Base-by-base conservation (phyloP, 2,888 invertebrate genomes). In the Melipona bicolor region DNA sequence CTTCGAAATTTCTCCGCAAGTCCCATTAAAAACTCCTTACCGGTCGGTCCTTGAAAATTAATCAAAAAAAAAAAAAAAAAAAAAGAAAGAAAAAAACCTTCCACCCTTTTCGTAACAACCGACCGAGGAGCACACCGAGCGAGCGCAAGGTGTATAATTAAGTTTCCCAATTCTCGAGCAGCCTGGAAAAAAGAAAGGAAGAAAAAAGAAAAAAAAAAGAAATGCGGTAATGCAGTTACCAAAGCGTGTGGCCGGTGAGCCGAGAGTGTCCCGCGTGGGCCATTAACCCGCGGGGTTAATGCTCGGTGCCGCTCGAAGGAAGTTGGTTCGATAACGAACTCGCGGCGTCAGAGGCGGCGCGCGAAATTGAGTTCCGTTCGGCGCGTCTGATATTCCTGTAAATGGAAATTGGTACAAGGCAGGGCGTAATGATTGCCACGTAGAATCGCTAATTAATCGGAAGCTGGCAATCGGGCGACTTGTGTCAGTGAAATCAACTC, bases 361-460 rank as follows among this genome's bases (percentile, higher is more conserved):
- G 69, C 69, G 81, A 78, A 84, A 84, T 84, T 76, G 68, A 81
- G 64, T 72, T 81, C 76, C 62, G 76, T 19, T 6, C 67, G 67
- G 68, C 43, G 27, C 76, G 79, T 61, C 64, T 62, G 81, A 84
- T 84, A 81, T 81, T 78, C 83, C 88, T 88, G 87, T 82, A 88
- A 88, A 88, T 88, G 88, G 88, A 81, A 88, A 88, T 88, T 84
- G 85, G 81, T 87, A 87, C 88, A 87, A 88, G 88, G 85, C 77
- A 73, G 62, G 65, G 24, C 49, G 78, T 69, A 79, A 84, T 65
- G 67, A 77, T 68, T 52, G 67, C 69, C 80, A 21, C 52, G 61
- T 43, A 43, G 43, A 71, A 54, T 65, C 72, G 73, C 79, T 86
- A 88, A 88, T 88, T 86, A 88, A 87, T 88, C 79, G 87, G 50